Percentiles rank a stretch among this genome's conserved stretches.
Conservation (phyloP, 2,797 vertebrate genomes). For the Liasis olivaceus region DNA sequence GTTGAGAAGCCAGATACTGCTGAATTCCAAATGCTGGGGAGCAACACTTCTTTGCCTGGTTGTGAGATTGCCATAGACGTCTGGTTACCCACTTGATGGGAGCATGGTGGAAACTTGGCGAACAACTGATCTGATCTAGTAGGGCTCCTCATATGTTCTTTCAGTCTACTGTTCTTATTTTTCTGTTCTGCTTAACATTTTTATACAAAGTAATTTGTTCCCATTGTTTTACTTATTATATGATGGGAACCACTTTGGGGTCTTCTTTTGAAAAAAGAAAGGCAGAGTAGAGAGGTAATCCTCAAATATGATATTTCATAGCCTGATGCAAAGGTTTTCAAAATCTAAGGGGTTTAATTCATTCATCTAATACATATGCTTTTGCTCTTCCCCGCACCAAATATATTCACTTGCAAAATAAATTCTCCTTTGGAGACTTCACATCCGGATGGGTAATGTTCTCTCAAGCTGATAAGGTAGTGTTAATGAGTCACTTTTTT, state of each 20-base stretch:
- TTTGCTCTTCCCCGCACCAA: constrained; percentile 2
- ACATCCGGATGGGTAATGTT: constrained; percentile 39
- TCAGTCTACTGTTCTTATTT: not conserved
- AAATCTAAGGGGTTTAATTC: not conserved
- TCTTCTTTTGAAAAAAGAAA: not conserved
- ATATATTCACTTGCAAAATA: constrained; percentile 20
- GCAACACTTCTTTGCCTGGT: not conserved
- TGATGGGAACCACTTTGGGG: not conserved
- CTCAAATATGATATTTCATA: constrained; percentile 1
- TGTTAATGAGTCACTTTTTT: constrained; percentile 29
- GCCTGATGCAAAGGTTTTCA: not conserved
- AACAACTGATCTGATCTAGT: not conserved
- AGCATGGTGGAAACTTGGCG: not conserved
- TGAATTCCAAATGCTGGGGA: not conserved
- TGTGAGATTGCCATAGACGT: not conserved
- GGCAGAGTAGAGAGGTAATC: not conserved
- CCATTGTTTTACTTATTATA: not conserved
- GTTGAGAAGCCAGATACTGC: not conserved
- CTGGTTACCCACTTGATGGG: not conserved
- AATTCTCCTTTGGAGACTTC: constrained; percentile 8
- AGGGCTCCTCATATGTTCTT: not conserved
- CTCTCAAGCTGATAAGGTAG: constrained; percentile 29
- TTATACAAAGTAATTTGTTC: not conserved
- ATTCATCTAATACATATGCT: not conserved
- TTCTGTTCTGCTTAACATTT: not conserved